These are phyloP conservation scores for Gallinago nigripennis DNA, from an alignment of 2,797 vertebrate genomes.

Conservation along the genomic window DNA sequence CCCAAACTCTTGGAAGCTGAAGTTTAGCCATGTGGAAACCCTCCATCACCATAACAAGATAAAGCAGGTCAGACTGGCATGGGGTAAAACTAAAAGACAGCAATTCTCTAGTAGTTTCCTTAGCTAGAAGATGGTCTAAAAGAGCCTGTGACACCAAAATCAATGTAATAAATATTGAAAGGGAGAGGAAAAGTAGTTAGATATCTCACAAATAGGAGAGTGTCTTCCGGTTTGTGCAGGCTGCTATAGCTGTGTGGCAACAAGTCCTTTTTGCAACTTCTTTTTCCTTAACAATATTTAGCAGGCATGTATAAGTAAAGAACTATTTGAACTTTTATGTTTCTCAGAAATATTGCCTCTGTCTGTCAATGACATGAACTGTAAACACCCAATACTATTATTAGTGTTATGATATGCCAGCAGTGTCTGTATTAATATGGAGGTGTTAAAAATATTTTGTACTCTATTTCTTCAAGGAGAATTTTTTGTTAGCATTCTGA, in stretches of 20 bases:
- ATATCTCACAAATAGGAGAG: not conserved
- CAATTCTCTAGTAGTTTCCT: slow-evolving; percentile 32
- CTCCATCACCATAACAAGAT: slow-evolving; percentile 4
- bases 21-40: slow-evolving; percentile 23
- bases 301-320: not conserved
- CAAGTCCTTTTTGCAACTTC: not conserved
- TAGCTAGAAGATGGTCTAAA: not conserved
- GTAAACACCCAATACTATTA: not conserved
- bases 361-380: not conserved
- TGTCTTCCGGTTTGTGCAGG: not conserved
- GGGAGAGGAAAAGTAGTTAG: not conserved
- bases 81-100: slow-evolving; percentile 11
- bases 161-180: not conserved
- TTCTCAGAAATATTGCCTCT: not conserved
- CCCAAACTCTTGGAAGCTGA: slow-evolving; percentile 25
- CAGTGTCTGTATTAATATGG: not conserved
- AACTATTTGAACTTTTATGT: not conserved
- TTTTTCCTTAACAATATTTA: not conserved
- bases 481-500: not conserved
- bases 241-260: not conserved
- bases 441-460: not conserved
- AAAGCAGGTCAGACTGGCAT: slow-evolving; percentile 46
- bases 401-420: not conserved
- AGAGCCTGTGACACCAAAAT: not conserved
- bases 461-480: not conserved